Evolutionary conservation across 2,797 vertebrate species (phyloP), one percentile per base, ranked within the genome.

Genomic region (Carduelis carduelis): DNA sequence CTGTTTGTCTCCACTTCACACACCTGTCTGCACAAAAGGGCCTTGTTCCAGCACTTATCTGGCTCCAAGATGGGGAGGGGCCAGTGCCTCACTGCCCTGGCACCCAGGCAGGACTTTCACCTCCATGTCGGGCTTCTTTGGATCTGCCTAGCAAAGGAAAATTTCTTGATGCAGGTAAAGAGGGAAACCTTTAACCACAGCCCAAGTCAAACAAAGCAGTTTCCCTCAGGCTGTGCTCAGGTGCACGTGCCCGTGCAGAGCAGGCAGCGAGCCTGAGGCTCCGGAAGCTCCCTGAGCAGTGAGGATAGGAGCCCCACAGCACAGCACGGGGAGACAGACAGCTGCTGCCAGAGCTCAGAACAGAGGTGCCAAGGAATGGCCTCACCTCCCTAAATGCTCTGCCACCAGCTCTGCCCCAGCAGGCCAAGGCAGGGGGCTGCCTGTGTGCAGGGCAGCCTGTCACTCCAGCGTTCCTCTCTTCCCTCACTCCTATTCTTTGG

Each of bases 31-130:
- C 90, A 93, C 89, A 95, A 68, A 96, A 89, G 55, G 23, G 50
- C 92, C 75, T 87, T 89, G 90, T 95, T 95, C 69, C 37, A 87
- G 49, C 3, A 5, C 88, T 96, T 95, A 95, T 90, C 93, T 90
- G 77, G 79, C 81, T 86, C 65, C 83, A 20, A 46, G 69, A 32
- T 87, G 79, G 87, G 70, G 92, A 94, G 84, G 52, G 59, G 93
- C 89, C 10, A 2, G 87, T 80, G 90, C 87, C 93, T 75, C 5
- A 14, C 60, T 20, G 30, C 85, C 85, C 85, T 44, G 87, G 89
- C 91, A 92, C 59, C 32, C 30, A 30, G 64, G 49, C 63, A 47
- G 83, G 72, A 43, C 4, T 0, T 28, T 53, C n/a, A 87, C 68
- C 63, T 87, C 71, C 39, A 28, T 9, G 24, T 3, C 2, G 0